A percentile compares a stretch with the other conserved stretches of the same genome.
These are phyloP conservation scores for Vesta saturnalis DNA, from an alignment of 2,888 invertebrate genomes.

Conservation along the genomic window DNA sequence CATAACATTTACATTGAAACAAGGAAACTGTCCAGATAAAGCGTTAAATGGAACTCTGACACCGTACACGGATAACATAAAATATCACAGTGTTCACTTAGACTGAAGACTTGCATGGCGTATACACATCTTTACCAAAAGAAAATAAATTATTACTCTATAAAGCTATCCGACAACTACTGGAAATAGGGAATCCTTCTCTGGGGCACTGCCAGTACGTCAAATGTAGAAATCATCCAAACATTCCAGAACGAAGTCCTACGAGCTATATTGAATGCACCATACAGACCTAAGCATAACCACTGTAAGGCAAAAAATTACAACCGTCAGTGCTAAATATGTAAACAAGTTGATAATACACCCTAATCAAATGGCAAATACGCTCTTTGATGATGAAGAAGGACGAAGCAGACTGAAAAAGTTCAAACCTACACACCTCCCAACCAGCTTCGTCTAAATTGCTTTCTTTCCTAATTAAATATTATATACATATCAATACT, in stretches of 20 bases:
- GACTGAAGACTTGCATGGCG: not conserved
- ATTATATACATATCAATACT: too few species aligned
- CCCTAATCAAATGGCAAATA: not conserved
- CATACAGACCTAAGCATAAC: not conserved
- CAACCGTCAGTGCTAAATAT: not conserved
- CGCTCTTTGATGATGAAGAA: too few species aligned
- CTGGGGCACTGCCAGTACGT: conserved; percentile 9
- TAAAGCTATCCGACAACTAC: conserved; percentile 9
- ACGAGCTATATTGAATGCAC: not conserved
- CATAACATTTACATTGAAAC: conserved; percentile 7
- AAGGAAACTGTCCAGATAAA: not conserved
- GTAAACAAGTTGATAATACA: not conserved
- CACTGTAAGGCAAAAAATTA: not conserved
- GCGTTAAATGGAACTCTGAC: conserved; percentile 4
- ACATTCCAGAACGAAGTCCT: not conserved
- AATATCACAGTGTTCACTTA: not conserved
- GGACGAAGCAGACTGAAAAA: not conserved
- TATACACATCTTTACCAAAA: conserved; percentile 2
- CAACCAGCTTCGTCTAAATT: too few species aligned
- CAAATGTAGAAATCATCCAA: not conserved
- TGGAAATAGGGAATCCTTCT: conserved; percentile 4
- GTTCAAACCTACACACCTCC: not conserved
- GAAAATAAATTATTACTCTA: not conserved
- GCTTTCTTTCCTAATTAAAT: too few species aligned
- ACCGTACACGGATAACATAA: not conserved